phyloP scores from a whole-genome alignment of 1,140 invertebrate species.

The Drosophila sproati region DNA sequence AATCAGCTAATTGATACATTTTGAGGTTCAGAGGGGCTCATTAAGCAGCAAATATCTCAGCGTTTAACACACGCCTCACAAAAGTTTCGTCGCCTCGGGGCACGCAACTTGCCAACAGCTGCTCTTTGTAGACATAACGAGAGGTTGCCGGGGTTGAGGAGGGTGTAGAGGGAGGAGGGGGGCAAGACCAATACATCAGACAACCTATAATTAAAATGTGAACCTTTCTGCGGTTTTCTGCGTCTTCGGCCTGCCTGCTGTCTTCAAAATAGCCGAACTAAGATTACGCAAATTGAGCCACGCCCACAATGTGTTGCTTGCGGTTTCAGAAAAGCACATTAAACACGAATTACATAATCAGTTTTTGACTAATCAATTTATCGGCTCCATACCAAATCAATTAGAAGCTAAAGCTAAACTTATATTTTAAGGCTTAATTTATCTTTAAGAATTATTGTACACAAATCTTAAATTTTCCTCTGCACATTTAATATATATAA shows the following conservation, averaged over 20 bases:
- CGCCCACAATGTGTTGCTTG: conserved; percentile 52
- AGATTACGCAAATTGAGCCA: conserved; percentile 71
- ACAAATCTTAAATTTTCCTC: no score
- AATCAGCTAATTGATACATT: conserved; percentile 75
- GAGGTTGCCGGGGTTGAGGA: not conserved
- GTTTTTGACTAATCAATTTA: not conserved
- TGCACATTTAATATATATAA: no score
- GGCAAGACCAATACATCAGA: not conserved
- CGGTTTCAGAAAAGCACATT: conserved; percentile 2
- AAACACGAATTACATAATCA: not conserved
- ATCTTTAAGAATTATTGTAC: no score
- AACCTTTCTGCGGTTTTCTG: conserved; percentile 59
- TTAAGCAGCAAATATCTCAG: conserved; percentile 30
- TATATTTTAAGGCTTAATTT: no score
- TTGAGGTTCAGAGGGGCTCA: conserved; percentile 21
- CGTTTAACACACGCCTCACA: conserved; percentile 47
- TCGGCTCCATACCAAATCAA: not conserved
- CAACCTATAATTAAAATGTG: conserved; percentile 73
- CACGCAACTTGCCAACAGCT: conserved; percentile 25
- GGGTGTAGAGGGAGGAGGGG: not conserved
- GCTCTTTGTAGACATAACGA: not conserved
- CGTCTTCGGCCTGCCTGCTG: not conserved
- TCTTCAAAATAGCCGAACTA: conserved; percentile 41
- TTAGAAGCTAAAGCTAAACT: no score
- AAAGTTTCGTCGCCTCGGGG: conserved; percentile 5